These are phyloP conservation scores for Recurvirostra avosetta DNA, from an alignment of 2,113 vertebrate species.

Conservation along the genomic window DNA sequence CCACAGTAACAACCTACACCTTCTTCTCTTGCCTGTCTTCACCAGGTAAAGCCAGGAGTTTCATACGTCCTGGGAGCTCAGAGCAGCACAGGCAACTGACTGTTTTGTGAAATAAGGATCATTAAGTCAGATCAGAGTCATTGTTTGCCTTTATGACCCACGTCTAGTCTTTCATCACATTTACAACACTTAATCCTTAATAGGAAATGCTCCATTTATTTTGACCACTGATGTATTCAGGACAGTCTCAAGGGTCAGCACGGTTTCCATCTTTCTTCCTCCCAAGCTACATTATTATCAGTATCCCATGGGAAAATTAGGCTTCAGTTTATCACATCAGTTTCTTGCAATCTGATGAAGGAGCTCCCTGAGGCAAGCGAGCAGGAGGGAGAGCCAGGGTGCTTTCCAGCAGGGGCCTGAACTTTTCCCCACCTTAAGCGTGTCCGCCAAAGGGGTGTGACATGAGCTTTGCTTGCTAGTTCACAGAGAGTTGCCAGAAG, in stretches of 20 bases:
- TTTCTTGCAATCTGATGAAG: neutral
- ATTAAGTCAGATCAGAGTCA: slow-evolving; percentile 24
- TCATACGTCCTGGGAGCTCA: neutral
- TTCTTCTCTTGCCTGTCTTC: neutral
- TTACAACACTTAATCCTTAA: slow-evolving; percentile 38
- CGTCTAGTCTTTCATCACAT: neutral
- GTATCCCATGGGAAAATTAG: neutral
- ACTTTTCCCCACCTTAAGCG: neutral
- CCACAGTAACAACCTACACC: neutral
- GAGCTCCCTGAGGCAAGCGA: neutral
- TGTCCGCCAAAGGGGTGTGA: neutral
- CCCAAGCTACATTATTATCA: neutral
- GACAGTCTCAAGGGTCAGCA: slow-evolving; percentile 1
- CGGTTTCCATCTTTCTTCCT: neutral
- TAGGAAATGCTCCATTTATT: slow-evolving; percentile 31
- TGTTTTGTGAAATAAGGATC: slow-evolving; percentile 11
- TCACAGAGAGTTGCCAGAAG: neutral
- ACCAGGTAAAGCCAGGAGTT: neutral
- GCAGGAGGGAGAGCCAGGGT: neutral
- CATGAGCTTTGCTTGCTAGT: neutral
- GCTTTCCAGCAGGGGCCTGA: neutral
- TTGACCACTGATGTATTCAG: neutral
- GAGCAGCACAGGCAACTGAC: neutral
- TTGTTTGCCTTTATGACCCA: slow-evolving; percentile 25
- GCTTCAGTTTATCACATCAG: neutral